Base-by-base conservation (phyloP, 2,888 invertebrate genomes). In the Spodoptera exigua region DNA sequence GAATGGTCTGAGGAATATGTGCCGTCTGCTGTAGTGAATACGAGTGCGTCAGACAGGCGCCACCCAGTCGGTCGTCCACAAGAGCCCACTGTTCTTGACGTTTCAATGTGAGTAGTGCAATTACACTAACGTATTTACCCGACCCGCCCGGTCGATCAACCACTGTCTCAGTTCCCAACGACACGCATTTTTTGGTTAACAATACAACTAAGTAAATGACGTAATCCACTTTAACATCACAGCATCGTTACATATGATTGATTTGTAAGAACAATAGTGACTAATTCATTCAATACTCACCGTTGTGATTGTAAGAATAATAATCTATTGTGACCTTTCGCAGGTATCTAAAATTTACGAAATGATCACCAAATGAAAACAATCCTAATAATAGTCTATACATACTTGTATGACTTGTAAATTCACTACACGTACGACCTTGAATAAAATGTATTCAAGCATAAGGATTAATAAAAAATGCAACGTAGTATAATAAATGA, bases 31-130 rank as follows among this genome's bases (percentile, higher is more conserved):
- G 36, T 67, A 70, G 67, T 65, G 59, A 17, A 61, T 69, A 71
- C 51, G 69, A 44, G 41, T 70, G 52, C 87, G 88, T 79, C 89
- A 85, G 80, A 79, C 81, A 73, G 89, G 86, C 88, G 89, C 89
- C 87, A 75, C 40, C 61, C 63, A 63, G 73, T 64, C 64, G 70
- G 56, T 52, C 66, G 60, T 70, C 79, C 78, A 92, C 88, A 92
- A 91, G 86, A 84, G 83, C 76, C 77, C 84, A 83, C 89, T 93
- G 91, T 92, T 91, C 85, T 80, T 79, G 68, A 74, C 77, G 80
- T 74, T 82, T 80, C 82, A 75, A 83, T 85, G 79, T 78, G 83
- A 87, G 82, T 77, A 74, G 76, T 70, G 76, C 79, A 82, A 84
- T 86, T 82, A 85, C 81, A 81, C 78, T 80, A 71, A 76, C 73